phyloP scores from a whole-genome alignment of 2,888 invertebrate genomes.

The Strigamia crassipes region DNA sequence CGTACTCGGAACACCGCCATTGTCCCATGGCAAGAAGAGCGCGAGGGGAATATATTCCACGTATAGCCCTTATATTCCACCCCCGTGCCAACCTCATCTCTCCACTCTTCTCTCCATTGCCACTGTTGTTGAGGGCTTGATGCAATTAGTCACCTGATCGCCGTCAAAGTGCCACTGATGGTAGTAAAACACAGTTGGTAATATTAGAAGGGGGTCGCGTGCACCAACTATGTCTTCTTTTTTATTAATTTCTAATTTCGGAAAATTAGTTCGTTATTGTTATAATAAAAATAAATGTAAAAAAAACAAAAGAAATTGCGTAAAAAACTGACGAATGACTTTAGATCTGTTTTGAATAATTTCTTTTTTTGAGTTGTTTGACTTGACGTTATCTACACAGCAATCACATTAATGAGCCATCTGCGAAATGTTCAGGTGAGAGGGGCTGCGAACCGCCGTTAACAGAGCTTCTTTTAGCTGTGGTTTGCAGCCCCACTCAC shows the following conservation, averaged over 20 bases:
- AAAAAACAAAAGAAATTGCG: neutral
- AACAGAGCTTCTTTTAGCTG: too few relatives aligned
- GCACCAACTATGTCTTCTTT: neutral
- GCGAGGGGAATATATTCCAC: conserved; percentile 6
- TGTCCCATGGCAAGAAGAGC: conserved; percentile 28
- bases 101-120: conserved; percentile 29
- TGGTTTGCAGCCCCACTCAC: too few relatives aligned
- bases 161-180: conserved; percentile 17
- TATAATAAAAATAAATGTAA: neutral
- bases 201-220: conserved; percentile 15
- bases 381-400: conserved; percentile 18
- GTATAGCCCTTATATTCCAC: conserved; percentile 17
- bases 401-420: conserved; percentile 37
- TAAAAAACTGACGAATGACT: neutral
- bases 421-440: conserved; percentile 34
- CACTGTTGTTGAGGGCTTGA: conserved; percentile 30
- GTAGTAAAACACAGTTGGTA: conserved; percentile 12
- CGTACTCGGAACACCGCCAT: conserved; percentile 37
- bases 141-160: conserved; percentile 37
- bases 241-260: neutral
- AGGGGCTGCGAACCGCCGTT: neutral
- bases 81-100: conserved; percentile 33
- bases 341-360: conserved; percentile 12
- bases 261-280: neutral
- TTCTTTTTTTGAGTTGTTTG: conserved; percentile 15